phyloP scores from a whole-genome alignment of 1,140 invertebrate species.

The Phocides pigmalion region DNA sequence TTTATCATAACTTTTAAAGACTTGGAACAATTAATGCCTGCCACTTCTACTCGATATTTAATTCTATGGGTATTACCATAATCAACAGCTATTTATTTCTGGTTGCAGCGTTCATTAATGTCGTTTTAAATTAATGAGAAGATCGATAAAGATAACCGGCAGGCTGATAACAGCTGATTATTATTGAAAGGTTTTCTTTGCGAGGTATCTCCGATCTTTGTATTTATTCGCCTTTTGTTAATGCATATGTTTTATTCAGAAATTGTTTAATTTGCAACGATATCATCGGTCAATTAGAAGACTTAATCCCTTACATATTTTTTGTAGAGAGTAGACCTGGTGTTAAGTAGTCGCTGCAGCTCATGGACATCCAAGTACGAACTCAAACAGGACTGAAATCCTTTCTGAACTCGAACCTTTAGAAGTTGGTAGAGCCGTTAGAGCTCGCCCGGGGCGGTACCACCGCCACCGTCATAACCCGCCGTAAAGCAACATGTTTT shows the following conservation, averaged over 20 bases:
- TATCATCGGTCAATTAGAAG: no score
- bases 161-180: slow-evolving; percentile 13
- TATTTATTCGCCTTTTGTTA: slow-evolving; percentile 8
- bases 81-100: slow-evolving; percentile 16
- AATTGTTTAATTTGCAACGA: no score
- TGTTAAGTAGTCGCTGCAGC: no score
- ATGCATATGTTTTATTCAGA: neutral
- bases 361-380: no score
- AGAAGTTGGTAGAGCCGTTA: no score
- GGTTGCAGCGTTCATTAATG: slow-evolving; percentile 18
- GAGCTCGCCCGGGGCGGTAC: no score
- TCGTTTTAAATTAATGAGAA: slow-evolving; percentile 26
- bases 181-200: slow-evolving; percentile 14
- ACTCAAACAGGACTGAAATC: no score
- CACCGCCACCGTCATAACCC: no score
- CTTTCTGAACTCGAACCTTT: no score
- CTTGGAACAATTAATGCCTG: neutral
- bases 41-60: neutral
- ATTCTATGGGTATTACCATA: slow-evolving; percentile 11
- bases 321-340: no score
- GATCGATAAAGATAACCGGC: slow-evolving; percentile 13
- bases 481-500: no score
- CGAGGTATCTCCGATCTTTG: slow-evolving; percentile 7
- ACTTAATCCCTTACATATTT: no score
- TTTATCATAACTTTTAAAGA: neutral